Percentiles rank a stretch among this genome's conserved stretches.
phyloP scores from a whole-genome alignment of 2,888 invertebrate species.

The Catocala nupta region DNA sequence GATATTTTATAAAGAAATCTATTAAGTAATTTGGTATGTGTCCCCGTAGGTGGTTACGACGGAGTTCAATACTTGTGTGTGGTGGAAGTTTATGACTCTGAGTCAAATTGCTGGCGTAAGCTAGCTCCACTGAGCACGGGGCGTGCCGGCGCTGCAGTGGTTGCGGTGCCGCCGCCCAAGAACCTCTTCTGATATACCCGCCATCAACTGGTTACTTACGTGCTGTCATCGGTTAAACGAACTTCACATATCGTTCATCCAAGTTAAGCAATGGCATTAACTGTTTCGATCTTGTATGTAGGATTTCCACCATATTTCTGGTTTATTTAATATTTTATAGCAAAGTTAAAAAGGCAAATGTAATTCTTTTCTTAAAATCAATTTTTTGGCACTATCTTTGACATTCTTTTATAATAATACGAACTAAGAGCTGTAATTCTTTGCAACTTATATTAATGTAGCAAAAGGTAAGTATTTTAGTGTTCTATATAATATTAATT shows the following conservation, averaged over 20 bases:
- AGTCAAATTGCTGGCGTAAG: slow-evolving; percentile 92
- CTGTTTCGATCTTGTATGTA: not conserved
- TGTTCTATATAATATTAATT: too few species aligned
- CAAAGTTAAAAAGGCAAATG: too few species aligned
- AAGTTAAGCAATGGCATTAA: not conserved
- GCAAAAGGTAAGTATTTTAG: too few species aligned
- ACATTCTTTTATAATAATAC: too few species aligned
- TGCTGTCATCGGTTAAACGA: slow-evolving; percentile 30
- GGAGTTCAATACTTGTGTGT: slow-evolving; percentile 95
- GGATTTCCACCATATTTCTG: too few species aligned
- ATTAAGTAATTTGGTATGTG: too few species aligned
- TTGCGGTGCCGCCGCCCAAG: slow-evolving; percentile 87
- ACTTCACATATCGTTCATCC: slow-evolving; percentile 18
- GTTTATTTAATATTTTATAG: too few species aligned
- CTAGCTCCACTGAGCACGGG: slow-evolving; percentile 93
- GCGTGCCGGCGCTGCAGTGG: slow-evolving; percentile 96
- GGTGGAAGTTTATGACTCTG: slow-evolving; percentile 96
- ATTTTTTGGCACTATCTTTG: too few species aligned
- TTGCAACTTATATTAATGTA: too few species aligned
- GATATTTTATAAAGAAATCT: too few species aligned
- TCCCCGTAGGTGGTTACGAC: slow-evolving; percentile 93
- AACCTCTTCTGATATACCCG: slow-evolving; percentile 70
- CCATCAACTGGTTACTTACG: slow-evolving; percentile 56
- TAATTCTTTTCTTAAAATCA: too few species aligned
- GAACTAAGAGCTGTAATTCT: too few species aligned